These are phyloP conservation scores for Acanthurus tractus DNA, from an alignment of 2,797 vertebrate genomes.

Conservation along the genomic window DNA sequence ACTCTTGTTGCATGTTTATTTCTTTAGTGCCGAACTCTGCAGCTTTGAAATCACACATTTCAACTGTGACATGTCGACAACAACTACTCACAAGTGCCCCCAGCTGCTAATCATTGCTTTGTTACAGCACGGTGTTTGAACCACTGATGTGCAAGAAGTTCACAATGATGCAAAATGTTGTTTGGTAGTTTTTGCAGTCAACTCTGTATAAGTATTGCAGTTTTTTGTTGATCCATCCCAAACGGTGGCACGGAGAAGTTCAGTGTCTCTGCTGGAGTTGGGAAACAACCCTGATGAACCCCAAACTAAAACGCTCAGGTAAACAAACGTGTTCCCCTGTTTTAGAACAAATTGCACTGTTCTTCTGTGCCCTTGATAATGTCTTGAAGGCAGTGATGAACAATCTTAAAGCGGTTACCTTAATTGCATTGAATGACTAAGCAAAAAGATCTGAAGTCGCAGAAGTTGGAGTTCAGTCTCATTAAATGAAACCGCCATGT, in stretches of 20 bases:
- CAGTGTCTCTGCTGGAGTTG: neutral
- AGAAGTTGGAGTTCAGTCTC: slow-evolving; percentile 8
- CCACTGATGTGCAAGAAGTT: too few species aligned
- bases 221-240: neutral
- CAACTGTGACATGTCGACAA: too few species aligned
- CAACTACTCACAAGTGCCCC: too few species aligned
- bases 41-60: too few species aligned
- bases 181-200: too few species aligned
- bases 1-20: too few species aligned
- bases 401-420: slow-evolving; percentile 8
- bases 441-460: slow-evolving; percentile 27
- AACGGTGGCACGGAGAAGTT: neutral
- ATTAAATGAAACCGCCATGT: slow-evolving; percentile 32
- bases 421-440: neutral
- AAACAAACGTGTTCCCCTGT: slow-evolving; percentile 14
- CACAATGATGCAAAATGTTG: too few species aligned
- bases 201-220: neutral
- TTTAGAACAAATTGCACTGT: slow-evolving; percentile 17
- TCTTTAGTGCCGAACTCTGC: too few species aligned
- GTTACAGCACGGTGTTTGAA: too few species aligned
- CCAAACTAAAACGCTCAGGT: slow-evolving; percentile 13
- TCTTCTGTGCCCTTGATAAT: slow-evolving; percentile 21
- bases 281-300: neutral
- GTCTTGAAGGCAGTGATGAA: slow-evolving; percentile 8
- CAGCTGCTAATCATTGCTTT: too few species aligned